These are phyloP conservation scores for Thunnus albacares DNA, from an alignment of 2,797 vertebrate genomes.

Conservation along the genomic window DNA sequence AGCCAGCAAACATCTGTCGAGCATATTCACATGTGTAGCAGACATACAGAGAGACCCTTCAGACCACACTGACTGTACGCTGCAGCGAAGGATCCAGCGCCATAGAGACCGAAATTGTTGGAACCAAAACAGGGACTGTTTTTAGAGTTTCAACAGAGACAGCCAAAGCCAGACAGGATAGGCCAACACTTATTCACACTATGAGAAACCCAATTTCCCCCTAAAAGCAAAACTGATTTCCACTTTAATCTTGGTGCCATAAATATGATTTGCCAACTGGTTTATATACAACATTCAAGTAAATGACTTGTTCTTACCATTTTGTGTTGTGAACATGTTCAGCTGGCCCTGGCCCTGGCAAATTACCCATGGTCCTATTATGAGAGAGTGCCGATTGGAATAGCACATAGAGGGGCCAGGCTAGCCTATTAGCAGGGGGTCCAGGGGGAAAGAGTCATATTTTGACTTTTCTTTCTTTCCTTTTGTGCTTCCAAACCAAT, in stretches of 20 bases:
- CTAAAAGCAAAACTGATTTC: slow-evolving; percentile 61
- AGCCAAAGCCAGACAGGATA: slow-evolving; percentile 59
- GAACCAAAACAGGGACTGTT: slow-evolving; percentile 72
- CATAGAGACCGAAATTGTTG: slow-evolving; percentile 69
- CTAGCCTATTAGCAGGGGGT: slow-evolving; percentile 71
- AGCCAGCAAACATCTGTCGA: slow-evolving; percentile 87
- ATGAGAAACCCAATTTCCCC: slow-evolving; percentile 67
- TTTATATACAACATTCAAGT: slow-evolving; percentile 68
- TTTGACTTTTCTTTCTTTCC: slow-evolving; percentile 72
- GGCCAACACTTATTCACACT: slow-evolving; percentile 73
- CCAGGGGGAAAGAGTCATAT: slow-evolving; percentile 64
- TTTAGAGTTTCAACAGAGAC: slow-evolving; percentile 63
- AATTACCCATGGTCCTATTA: slow-evolving; percentile 56
- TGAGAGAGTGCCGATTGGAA: slow-evolving; percentile 65
- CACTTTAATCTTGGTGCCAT: slow-evolving; percentile 63
- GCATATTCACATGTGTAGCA: slow-evolving; percentile 84
- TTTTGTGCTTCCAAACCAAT: slow-evolving; percentile 78
- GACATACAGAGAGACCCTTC: slow-evolving; percentile 74
- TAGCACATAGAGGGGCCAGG: slow-evolving; percentile 57
- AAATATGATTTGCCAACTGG: slow-evolving; percentile 67
- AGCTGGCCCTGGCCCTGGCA: slow-evolving; percentile 56
- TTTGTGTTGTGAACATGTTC: slow-evolving; percentile 71
- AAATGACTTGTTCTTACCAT: slow-evolving; percentile 70
- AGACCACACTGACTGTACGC: slow-evolving; percentile 72
- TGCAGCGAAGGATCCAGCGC: slow-evolving; percentile 54